These are phyloP conservation scores for Phortica okadai DNA, from an alignment of 2,888 invertebrate genomes.

Conservation along the genomic window DNA sequence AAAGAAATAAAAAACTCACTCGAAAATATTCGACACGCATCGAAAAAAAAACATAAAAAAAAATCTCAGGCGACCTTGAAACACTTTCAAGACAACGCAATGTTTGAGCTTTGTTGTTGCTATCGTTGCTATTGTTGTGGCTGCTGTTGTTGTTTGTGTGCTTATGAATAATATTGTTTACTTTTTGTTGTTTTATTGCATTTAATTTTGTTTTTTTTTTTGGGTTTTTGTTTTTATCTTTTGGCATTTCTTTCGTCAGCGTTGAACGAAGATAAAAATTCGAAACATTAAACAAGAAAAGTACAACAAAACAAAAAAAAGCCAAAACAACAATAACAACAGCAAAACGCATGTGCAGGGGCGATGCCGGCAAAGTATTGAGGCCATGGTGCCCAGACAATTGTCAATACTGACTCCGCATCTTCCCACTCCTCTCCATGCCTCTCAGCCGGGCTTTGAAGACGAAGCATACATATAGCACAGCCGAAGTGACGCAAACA, in stretches of 20 bases:
- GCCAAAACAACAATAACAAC: too few species aligned
- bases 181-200: neutral
- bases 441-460: too few species aligned
- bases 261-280: neutral
- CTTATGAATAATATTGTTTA: conserved; percentile 7
- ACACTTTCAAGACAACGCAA: conserved; percentile 24
- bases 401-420: too few species aligned
- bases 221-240: neutral
- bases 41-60: conserved; percentile 29
- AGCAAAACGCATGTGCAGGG: too few species aligned
- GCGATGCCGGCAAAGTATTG: too few species aligned
- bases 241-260: neutral
- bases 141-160: conserved; percentile 35
- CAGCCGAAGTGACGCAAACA: too few species aligned
- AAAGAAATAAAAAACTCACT: neutral
- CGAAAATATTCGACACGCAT: neutral
- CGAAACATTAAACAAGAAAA: neutral
- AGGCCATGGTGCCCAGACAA: too few species aligned
- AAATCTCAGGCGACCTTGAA: conserved; percentile 32
- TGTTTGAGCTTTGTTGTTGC: conserved; percentile 29
- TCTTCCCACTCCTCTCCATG: too few species aligned
- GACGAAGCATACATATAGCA: too few species aligned
- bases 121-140: conserved; percentile 22
- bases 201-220: neutral
- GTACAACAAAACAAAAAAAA: too few species aligned